These are phyloP conservation scores for Parelbella ahira DNA, from an alignment of 2,888 invertebrate genomes.

Conservation along the genomic window DNA sequence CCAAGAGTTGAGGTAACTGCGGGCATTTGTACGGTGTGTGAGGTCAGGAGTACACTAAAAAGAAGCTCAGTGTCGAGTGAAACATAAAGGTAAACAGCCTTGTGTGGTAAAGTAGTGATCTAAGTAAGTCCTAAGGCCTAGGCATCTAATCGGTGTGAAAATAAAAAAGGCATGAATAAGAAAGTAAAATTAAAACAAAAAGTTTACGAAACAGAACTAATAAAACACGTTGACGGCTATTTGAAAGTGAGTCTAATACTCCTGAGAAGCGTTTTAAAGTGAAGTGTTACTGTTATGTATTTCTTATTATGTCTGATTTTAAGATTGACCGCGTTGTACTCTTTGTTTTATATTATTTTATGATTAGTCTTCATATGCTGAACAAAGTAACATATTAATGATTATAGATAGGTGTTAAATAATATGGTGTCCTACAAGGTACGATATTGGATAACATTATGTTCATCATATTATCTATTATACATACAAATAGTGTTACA, in stretches of 20 bases:
- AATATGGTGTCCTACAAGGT: conserved; percentile 54
- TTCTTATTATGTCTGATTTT: conserved; percentile 28
- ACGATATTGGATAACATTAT: conserved; percentile 41
- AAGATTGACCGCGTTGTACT: conserved; percentile 38
- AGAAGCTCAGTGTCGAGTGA: conserved; percentile 77
- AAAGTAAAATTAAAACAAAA: conserved; percentile 57
- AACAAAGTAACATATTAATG: conserved; percentile 38
- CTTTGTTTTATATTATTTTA: conserved; percentile 34
- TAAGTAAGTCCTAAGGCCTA: conserved; percentile 78
- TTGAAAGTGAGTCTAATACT: conserved; percentile 74
- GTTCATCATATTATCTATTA: conserved; percentile 35
- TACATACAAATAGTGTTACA: conserved; percentile 43
- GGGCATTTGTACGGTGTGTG: conserved; percentile 79
- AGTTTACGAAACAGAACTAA: conserved; percentile 68
- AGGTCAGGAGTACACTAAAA: conserved; percentile 79
- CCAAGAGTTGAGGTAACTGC: conserved; percentile 80
- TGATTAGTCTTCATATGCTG: conserved; percentile 35
- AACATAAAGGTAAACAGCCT: conserved; percentile 77
- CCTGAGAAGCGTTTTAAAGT: conserved; percentile 70
- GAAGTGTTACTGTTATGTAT: conserved; percentile 62
- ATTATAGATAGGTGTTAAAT: conserved; percentile 36
- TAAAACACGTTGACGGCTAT: conserved; percentile 74
- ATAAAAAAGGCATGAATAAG: conserved; percentile 73
- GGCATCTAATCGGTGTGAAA: conserved; percentile 76
- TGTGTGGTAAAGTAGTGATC: conserved; percentile 77